Conservation (phyloP, 2,888 invertebrate genomes). For the Latheticus oryzae region DNA sequence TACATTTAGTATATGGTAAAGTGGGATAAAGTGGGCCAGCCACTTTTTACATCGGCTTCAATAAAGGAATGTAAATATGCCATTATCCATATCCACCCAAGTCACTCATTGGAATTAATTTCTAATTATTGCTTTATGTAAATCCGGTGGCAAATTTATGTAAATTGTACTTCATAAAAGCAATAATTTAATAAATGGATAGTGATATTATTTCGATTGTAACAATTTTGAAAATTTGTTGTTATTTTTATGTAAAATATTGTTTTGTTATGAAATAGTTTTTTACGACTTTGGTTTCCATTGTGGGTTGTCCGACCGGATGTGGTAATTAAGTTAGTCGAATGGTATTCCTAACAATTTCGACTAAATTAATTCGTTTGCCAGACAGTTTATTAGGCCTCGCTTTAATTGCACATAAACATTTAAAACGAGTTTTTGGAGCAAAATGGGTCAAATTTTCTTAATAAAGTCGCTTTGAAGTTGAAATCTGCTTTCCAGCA, state of each 20-base stretch:
- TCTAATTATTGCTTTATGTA: constrained; percentile 26
- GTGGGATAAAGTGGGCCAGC: constrained; percentile 1
- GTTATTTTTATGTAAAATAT: no score
- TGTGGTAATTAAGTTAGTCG: constrained; percentile 53
- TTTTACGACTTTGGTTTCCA: constrained; percentile 8
- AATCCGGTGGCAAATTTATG: constrained; percentile 26
- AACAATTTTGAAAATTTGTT: no score
- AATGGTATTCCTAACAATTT: constrained; percentile 51
- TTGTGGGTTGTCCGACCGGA: constrained; percentile 46
- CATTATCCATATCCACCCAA: constrained; percentile 26
- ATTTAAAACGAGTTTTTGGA: constrained; percentile 13
- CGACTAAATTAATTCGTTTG: constrained; percentile 50
- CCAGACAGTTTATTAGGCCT: constrained; percentile 34
- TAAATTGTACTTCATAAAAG: constrained; percentile 19
- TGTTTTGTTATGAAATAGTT: no score
- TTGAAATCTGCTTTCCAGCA: no score
- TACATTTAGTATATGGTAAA: not conserved
- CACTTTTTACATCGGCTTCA: constrained; percentile 8
- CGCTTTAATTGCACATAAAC: constrained; percentile 30
- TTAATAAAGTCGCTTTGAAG: no score
- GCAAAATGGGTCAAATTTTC: constrained; percentile 31
- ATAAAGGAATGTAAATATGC: constrained; percentile 21
- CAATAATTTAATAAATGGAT: constrained; percentile 22
- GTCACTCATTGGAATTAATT: constrained; percentile 27
- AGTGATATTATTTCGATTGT: constrained; percentile 3